Conservation (phyloP, 2,888 invertebrate genomes). For the Schizotus pectinicornis region DNA sequence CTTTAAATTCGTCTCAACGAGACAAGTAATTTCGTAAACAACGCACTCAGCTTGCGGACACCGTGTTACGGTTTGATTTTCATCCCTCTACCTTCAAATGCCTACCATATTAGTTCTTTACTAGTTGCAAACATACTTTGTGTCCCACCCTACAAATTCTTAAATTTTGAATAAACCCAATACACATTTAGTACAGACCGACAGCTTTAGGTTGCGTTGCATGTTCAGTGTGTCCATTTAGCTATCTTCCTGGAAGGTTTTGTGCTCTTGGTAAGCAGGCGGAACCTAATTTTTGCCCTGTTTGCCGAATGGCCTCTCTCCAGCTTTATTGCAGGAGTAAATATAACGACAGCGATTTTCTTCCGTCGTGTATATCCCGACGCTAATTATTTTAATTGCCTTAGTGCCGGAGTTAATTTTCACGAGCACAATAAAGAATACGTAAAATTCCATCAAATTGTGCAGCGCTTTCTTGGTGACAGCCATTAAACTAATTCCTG, state of each 20-base stretch:
- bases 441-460: constrained; percentile 38
- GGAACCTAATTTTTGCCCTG: too few species aligned
- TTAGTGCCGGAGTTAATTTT: constrained; percentile 35
- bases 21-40: neutral
- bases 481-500: constrained; percentile 35
- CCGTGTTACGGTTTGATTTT: neutral
- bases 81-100: neutral
- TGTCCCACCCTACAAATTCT: too few species aligned
- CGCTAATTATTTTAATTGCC: constrained; percentile 34
- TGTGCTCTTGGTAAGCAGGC: too few species aligned
- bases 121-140: too few species aligned
- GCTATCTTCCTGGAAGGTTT: too few species aligned
- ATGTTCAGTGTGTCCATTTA: too few species aligned
- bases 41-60: neutral
- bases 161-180: too few species aligned
- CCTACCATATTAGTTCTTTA: too few species aligned
- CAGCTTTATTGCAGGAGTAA: constrained; percentile 7
- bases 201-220: too few species aligned
- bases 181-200: too few species aligned
- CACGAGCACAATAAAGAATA: constrained; percentile 37
- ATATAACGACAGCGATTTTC: constrained; percentile 7
- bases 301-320: neutral
- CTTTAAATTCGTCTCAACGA: neutral
- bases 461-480: constrained; percentile 33
- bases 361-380: constrained; percentile 15